Evolutionary conservation across 1,140 invertebrate species (phyloP), one percentile per base, ranked within the genome.

Genomic region (Lasioglossum albipes): DNA sequence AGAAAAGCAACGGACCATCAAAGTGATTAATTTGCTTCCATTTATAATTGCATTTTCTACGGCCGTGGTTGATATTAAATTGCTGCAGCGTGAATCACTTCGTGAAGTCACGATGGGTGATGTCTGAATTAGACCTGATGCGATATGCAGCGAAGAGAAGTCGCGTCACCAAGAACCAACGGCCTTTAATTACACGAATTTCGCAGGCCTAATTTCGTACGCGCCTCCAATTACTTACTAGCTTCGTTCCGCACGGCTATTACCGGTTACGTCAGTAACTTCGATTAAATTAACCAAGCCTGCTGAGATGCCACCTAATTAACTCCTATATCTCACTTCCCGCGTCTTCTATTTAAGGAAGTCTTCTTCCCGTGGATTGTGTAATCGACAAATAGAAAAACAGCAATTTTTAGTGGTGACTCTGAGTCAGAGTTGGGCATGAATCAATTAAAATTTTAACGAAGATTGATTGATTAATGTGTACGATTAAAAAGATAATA

Each of bases 151-250:
- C 45, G 36, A 41, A 65, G 76, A 66, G 59, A 61, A 67, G 59
- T 77, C 45, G 64, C 65, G 49, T 68, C 61, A n/a, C 42, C 59
- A 36, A 31, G 62, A 62, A 49, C 80, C 52, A 83, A 86, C 81
- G 82, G 84, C 68, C 83, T 88, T 86, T 90, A 90, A 89, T 90
- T 90, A 89, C 84, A 83, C 87, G 79, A 89, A 90, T 90, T 90
- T 91, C 86, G 82, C 79, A 52, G 82, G 71, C 84, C 83, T 90
- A 90, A 90, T 90, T 89, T 86, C 74, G 84, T 77, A 75, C 75
- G 31, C 36, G 41, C 79, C 52, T 81, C 59, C 79, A 86, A 88
- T 89, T 89, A 88, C 81, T 88, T 87, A 49, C 45, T 13, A 73
- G 42, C 72, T 22, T 49, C 57, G 66, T 41, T n/a, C 69, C 41